Evolutionary conservation across 2,888 invertebrate genomes (phyloP).

Genomic region (Seira musarum): DNA sequence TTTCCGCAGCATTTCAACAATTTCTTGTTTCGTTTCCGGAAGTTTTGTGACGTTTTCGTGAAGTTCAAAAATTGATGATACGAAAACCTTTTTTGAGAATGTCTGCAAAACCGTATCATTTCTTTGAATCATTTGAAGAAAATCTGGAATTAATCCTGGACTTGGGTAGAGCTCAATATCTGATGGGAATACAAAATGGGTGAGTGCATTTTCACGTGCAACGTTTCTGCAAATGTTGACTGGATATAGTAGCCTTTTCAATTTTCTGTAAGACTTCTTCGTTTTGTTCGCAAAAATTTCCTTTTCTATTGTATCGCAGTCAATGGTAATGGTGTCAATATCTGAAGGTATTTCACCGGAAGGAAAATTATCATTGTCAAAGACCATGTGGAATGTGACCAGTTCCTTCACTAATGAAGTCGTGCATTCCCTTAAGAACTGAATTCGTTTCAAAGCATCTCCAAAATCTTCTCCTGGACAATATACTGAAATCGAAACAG

Average conservation of each 20-base stretch:
- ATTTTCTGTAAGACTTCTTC: slow-evolving; percentile 78
- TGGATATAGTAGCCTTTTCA: slow-evolving; percentile 88
- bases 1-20: slow-evolving; percentile 79
- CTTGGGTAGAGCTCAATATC: slow-evolving; percentile 93
- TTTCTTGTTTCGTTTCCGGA: slow-evolving; percentile 83
- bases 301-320: slow-evolving; percentile 72
- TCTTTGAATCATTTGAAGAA: slow-evolving; percentile 87
- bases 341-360: slow-evolving; percentile 70
- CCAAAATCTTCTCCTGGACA: slow-evolving; percentile 89
- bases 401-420: slow-evolving; percentile 80
- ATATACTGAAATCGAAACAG: slow-evolving; percentile 89
- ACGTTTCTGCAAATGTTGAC: slow-evolving; percentile 93
- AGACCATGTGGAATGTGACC: slow-evolving; percentile 92
- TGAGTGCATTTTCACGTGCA: slow-evolving; percentile 86
- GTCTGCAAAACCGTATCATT: slow-evolving; percentile 72
- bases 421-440: slow-evolving; percentile 85
- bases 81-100: slow-evolving; percentile 82
- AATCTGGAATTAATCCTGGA: slow-evolving; percentile 84
- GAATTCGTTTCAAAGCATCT: slow-evolving; percentile 85
- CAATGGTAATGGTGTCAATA: slow-evolving; percentile 47
- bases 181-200: slow-evolving; percentile 87
- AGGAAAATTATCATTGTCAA: slow-evolving; percentile 89
- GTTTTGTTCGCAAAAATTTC: slow-evolving; percentile 77
- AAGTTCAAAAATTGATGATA: slow-evolving; percentile 91
- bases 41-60: slow-evolving; percentile 76